Percentiles rank a stretch among this genome's conserved stretches.
Evolutionary conservation across 2,888 invertebrate genomes (phyloP).

Genomic region (Stictocephala bisonia): DNA sequence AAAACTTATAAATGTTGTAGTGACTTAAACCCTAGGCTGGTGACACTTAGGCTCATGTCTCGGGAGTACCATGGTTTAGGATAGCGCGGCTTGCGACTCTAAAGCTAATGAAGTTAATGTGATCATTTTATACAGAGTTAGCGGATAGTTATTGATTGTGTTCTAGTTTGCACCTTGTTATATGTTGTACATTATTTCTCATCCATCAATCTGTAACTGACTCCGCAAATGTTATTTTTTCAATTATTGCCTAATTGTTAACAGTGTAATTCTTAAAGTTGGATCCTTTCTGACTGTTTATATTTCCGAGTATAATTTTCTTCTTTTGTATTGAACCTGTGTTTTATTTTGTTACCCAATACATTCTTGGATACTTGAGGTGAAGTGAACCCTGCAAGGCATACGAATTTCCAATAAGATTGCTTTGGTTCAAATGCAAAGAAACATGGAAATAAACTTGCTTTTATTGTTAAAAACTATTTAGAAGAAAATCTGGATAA

Average conservation of each 20-base stretch:
- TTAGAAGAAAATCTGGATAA: too few species aligned
- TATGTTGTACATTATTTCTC: slow-evolving; percentile 9
- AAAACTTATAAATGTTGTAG: too few species aligned
- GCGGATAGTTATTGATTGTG: slow-evolving; percentile 19
- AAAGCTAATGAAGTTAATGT: slow-evolving; percentile 10
- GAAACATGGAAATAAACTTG: too few species aligned
- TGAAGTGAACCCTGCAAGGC: too few species aligned
- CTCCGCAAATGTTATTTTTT: slow-evolving; percentile 45
- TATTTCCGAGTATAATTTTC: slow-evolving; percentile 48
- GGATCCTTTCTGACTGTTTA: slow-evolving; percentile 36
- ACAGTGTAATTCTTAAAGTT: slow-evolving; percentile 35
- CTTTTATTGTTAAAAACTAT: too few species aligned
- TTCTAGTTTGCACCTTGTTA: slow-evolving; percentile 35
- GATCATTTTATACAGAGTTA: slow-evolving; percentile 33
- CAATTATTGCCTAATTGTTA: slow-evolving; percentile 40
- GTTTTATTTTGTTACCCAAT: slow-evolving; percentile 18
- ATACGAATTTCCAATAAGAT: too few species aligned
- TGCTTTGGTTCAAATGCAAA: too few species aligned
- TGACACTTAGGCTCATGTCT: not conserved
- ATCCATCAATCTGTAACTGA: slow-evolving; percentile 5
- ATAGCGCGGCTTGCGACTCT: slow-evolving; percentile 35
- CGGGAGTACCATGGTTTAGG: slow-evolving; percentile 27
- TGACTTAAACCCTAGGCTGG: too few species aligned
- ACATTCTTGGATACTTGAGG: too few species aligned
- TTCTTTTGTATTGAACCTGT: slow-evolving; percentile 46